phyloP scores from a whole-genome alignment of 2,888 invertebrate genomes.

The Pantelozetes paolii region DNA sequence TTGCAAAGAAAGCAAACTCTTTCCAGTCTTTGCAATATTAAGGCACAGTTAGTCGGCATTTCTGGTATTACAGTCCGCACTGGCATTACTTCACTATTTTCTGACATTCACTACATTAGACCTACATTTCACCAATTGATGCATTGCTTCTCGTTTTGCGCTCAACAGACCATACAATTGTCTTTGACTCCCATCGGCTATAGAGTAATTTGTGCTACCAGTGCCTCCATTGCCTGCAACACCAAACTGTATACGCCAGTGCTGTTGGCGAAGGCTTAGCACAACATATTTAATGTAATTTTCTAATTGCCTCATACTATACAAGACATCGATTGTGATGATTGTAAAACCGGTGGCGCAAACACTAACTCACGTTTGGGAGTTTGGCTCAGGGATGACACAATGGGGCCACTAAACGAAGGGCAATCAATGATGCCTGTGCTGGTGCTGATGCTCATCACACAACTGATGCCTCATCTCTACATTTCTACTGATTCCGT shows the following conservation, averaged over 20 bases:
- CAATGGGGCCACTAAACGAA: conserved; percentile 22
- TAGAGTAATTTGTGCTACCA: conserved; percentile 19
- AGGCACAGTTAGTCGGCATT: conserved; percentile 18
- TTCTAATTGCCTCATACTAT: conserved; percentile 45
- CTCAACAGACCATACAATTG: conserved; percentile 26
- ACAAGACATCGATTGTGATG: conserved; percentile 31
- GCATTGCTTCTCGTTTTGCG: conserved; percentile 12
- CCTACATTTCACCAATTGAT: conserved; percentile 19
- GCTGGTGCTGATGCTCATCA: background rate
- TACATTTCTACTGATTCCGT: background rate
- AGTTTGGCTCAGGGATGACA: conserved; percentile 21
- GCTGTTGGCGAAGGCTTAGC: conserved; percentile 16
- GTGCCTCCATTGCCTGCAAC: conserved; percentile 16
- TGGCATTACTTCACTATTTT: background rate
- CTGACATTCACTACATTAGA: background rate
- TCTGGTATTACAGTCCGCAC: background rate
- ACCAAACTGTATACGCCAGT: background rate
- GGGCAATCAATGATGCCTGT: conserved; percentile 16
- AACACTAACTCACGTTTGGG: conserved; percentile 28
- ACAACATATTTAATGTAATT: conserved; percentile 48
- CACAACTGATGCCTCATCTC: conserved; percentile 12
- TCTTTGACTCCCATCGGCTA: conserved; percentile 33
- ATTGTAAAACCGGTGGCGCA: conserved; percentile 19
- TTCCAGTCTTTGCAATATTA: background rate
- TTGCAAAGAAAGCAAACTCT: conserved; percentile 30